Evolutionary conservation across 2,113 vertebrate species (phyloP).

Genomic region (Pan troglodytes): NHGRI_mPanTro3-v2.1_pri NC_072416.2:46107501-46108000

Average conservation of each 20-base stretch:
- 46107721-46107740: not conserved
- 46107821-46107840: not conserved
- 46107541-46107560: too few species aligned
- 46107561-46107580: not conserved
- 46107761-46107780: not conserved
- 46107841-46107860: not conserved
- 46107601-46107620: too few species aligned
- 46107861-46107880: not conserved
- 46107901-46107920: not conserved
- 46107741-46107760: not conserved
- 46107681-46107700: not conserved
- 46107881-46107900: not conserved
- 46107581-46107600: too few species aligned
- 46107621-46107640: not conserved
- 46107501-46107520: not conserved
- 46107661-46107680: not conserved
- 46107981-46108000: not conserved
- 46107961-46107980: not conserved
- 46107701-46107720: not conserved
- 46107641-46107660: not conserved
- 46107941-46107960: too few species aligned
- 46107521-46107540: not conserved
- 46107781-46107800: not conserved
- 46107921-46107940: not conserved
- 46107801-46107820: not conserved